These are phyloP conservation scores for Acanthurus lineatus DNA, from an alignment of 2,797 vertebrate genomes.

Conservation along the genomic window DNA sequence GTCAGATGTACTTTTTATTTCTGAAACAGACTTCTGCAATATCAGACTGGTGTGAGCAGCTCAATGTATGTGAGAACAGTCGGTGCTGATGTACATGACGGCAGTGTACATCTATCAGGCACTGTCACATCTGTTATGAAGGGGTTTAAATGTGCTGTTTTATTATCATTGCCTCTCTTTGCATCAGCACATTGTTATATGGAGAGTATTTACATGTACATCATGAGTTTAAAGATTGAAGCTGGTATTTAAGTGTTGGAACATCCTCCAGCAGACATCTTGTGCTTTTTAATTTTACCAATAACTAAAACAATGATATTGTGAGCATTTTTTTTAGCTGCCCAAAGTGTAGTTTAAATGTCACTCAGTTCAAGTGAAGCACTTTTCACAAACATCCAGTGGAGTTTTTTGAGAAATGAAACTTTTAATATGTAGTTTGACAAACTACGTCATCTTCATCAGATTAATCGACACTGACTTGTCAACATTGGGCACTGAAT, in stretches of 20 bases:
- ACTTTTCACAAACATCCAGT: not conserved
- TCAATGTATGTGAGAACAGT: not conserved
- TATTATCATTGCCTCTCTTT: not conserved
- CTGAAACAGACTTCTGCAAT: not conserved
- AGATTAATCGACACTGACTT: not conserved
- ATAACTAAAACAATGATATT: not conserved
- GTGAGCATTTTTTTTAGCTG: not conserved
- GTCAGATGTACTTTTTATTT: conserved; percentile 1
- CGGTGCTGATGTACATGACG: not conserved
- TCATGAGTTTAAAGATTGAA: not conserved
- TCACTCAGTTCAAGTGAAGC: not conserved
- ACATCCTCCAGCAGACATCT: not conserved
- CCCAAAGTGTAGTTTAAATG: not conserved
- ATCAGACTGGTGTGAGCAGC: not conserved
- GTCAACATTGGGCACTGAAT: not conserved
- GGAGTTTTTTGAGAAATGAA: not conserved
- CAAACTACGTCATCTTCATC: not conserved
- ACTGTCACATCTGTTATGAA: not conserved
- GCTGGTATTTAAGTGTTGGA: not conserved
- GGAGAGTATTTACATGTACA: not conserved
- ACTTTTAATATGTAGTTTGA: conserved; percentile 1
- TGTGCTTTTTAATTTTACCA: not conserved
- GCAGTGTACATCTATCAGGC: not conserved
- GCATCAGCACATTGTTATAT: conserved; percentile 2
- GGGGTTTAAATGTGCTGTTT: conserved; percentile 3